Evolutionary conservation across 2,113 vertebrate genomes (phyloP).

Genomic region (Pontoporia blainvillei): DNA sequence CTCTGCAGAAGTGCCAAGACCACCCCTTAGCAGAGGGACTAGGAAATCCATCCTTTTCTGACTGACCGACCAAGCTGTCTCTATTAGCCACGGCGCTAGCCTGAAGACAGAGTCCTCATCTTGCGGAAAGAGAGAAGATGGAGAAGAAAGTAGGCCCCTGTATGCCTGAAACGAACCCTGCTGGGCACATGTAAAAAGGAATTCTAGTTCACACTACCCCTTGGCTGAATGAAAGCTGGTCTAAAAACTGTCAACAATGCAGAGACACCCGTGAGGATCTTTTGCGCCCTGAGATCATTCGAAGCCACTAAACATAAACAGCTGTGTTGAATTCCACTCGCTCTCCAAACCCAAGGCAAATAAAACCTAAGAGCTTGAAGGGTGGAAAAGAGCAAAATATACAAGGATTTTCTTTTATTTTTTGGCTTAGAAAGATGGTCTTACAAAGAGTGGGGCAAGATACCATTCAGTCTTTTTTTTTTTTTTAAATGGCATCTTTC

Average conservation of each 20-base stretch:
- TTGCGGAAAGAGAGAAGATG: background rate
- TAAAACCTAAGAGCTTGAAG: conserved; percentile 56
- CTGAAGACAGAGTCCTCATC: background rate
- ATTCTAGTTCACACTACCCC: conserved; percentile 11
- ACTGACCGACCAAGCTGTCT: background rate
- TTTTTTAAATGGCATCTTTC: background rate
- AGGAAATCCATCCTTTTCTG: background rate
- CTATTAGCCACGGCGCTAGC: background rate
- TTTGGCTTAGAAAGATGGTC: conserved; percentile 50
- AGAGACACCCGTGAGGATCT: conserved; percentile 42
- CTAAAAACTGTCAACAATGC: conserved; percentile 60
- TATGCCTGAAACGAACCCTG: background rate
- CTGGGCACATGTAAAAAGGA: background rate
- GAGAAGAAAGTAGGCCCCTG: background rate
- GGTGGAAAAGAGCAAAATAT: conserved; percentile 57
- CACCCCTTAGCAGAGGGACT: background rate
- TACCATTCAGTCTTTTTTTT: conserved; percentile 42
- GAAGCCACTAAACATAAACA: conserved; percentile 71
- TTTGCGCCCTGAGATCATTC: conserved; percentile 68
- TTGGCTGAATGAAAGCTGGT: conserved; percentile 35
- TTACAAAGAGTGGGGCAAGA: conserved; percentile 51
- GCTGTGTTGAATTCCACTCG: conserved; percentile 64
- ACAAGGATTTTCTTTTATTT: conserved; percentile 40
- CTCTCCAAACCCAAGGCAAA: conserved; percentile 53
- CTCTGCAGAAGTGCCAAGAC: background rate